Evolutionary conservation across 1,140 invertebrate genomes (phyloP), one percentile per base, ranked within the genome.

Genomic region (Hyposmocoma kahamanoa): DNA sequence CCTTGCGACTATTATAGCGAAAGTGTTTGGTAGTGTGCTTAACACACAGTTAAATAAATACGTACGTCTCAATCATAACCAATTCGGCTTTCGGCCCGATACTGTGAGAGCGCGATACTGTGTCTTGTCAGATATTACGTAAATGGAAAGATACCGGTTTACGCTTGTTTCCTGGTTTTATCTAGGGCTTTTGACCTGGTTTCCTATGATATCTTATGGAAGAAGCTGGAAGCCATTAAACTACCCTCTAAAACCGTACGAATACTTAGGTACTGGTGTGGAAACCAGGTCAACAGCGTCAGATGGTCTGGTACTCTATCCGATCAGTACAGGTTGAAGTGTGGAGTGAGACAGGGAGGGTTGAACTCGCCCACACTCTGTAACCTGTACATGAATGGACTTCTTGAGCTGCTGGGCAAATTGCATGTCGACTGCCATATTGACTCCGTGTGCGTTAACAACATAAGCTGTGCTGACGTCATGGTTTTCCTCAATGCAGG

Each of bases 271-370:
- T n/a, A n/a, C n/a, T n/a, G n/a, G n/a, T n/a, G n/a, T n/a, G n/a
- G n/a, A n/a, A n/a, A n/a, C n/a, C n/a, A n/a, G n/a, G n/a, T n/a
- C n/a, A n/a, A n/a, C n/a, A n/a, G n/a, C n/a, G n/a, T n/a, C n/a
- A n/a, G n/a, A n/a, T n/a, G n/a, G n/a, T n/a, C n/a, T n/a, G n/a
- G n/a, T n/a, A n/a, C n/a, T n/a, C n/a, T n/a, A n/a, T n/a, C 45
- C 3, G 45, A 38, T 26, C 8, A 3, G 17, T 47, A 38, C 17
- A 19, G 10, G 10, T 17, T 47, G 45, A n/a, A 47, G 13, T 47
- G 45, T 47, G 45, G 45, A 11, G 45, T 47, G 10, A 47, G 45
- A 21, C n/a, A n/a, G n/a, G n/a, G n/a, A n/a, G n/a, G n/a, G n/a
- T n/a, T n/a, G n/a, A n/a, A n/a, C n/a, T n/a, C 45, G 38, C 45